Evolutionary conservation across 2,113 vertebrate species (phyloP), one percentile per base, ranked within the genome.

Genomic region (Rhinolophus ferrumequinum): DNA sequence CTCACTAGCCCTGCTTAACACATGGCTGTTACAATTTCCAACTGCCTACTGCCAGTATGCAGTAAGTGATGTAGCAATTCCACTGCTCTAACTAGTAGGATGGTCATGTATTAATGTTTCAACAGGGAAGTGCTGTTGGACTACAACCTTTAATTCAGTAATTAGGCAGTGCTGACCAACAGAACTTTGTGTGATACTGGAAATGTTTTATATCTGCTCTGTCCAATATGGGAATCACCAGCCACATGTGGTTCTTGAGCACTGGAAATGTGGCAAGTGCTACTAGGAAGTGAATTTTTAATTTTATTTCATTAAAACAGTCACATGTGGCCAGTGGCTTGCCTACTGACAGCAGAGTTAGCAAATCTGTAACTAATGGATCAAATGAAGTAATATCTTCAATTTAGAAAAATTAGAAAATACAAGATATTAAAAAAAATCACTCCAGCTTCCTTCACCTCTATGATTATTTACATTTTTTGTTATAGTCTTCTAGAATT

Each of bases 261-360:
- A 73, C 18, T 52, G 14, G 10, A 84, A 94, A 60, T 41, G 22
- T 35, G 13, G 13, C 22, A 75, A 50, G 35, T n/a, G 22, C 60
- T 52, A 14, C 0, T 41, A 10, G 38, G 56, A 91, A 62, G 44
- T 67, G 6, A 54, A 82, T 41, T 60, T 83, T 92, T 83, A 1
- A 90, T 83, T 85, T 75, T 56, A 93, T 50, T 92, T 58, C 24
- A 85, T 62, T 91, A 62, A 87, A 90, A 76, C 62, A 90, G 64
- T 21, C 3, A 47, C 35, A 84, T 38, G 24, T 92, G 50, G 6
- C 66, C 44, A 70, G n/a, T 8, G 56, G 12, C 26, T 72, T 72
- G 18, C 62, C 66, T 70, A 62, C 28, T 33, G 28, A 88, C 3
- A 81, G 41, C 6, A 19, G 19, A 64, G n/a, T 50, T 47, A 70